Evolutionary conservation across 1,140 invertebrate species (phyloP), one percentile per base, ranked within the genome.

Genomic region (Pristionchus pacificus): DNA sequence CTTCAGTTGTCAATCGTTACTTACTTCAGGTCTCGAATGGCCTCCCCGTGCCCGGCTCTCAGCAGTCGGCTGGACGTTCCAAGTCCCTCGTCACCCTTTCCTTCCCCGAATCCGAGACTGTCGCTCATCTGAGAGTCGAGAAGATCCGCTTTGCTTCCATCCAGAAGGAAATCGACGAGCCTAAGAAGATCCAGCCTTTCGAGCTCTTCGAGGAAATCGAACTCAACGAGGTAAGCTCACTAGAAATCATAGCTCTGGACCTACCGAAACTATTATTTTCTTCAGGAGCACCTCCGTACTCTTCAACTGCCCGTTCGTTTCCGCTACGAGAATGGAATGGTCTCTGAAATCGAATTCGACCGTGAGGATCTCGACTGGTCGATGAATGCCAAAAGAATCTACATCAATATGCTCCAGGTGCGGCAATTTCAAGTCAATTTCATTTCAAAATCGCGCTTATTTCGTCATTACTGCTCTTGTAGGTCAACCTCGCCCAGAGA

Each of bases 401-500:
- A n/a, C n/a, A n/a, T n/a, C n/a, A n/a, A n/a, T n/a, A n/a, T n/a
- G n/a, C n/a, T n/a, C 77, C n/a, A 85, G 83, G 83, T 84, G 83
- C 1, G 67, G 83, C 28, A 85, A 85, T 75, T 77, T 85, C 62
- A 85, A 85, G 74, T 77, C 77, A 71, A 79, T 80, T 69, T 65
- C 84, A 58, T 61, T 85, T 28, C 74, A 75, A 61, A 65, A 57
- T 19, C 68, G 71, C 38, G 71, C 71, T 57, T 64, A 67, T 49
- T 60, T 72, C 65, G 68, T 67, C 65, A 68, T n/a, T n/a, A n/a
- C n/a, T 72, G 65, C 68, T 85, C 61, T 63, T 85, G n/a, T 80
- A 85, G 61, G 71, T 85, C 32, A 82, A 84, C 70, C 60, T 85
- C 29, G 57, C 58, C 68, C 38, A 74, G 75, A 32, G 68, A 67